phyloP scores from a whole-genome alignment of 2,797 vertebrate species.

The Luscinia luscinia region DNA sequence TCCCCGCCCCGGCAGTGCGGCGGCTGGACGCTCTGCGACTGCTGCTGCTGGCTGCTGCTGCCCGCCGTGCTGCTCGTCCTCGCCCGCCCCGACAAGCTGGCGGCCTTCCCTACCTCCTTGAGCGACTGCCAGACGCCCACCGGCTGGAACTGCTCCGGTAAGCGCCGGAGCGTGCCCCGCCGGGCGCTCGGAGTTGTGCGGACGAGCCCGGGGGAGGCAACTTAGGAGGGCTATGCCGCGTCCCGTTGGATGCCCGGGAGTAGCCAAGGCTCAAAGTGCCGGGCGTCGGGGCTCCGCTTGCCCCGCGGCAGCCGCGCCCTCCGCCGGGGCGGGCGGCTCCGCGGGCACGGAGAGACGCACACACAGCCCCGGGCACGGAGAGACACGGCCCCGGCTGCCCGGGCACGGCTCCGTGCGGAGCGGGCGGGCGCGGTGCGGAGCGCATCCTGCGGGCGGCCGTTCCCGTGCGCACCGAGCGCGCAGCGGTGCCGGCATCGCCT shows the following conservation, averaged over 20 bases:
- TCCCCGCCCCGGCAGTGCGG: conserved; percentile 75
- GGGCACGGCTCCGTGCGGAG: background rate
- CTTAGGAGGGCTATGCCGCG: background rate
- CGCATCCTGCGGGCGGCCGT: background rate
- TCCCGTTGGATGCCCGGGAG: background rate
- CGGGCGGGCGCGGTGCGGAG: background rate
- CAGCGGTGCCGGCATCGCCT: background rate
- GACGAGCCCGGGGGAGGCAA: background rate
- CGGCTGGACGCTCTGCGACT: conserved; percentile 85
- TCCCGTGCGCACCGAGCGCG: fast-evolving
- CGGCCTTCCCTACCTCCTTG: conserved; percentile 96
- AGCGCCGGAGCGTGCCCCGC: conserved; percentile 63
- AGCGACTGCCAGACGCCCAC: conserved; percentile 98
- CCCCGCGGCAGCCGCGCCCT: background rate
- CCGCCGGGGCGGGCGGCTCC: background rate
- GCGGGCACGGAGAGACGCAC: too few species aligned
- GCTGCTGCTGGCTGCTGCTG: conserved; percentile 84
- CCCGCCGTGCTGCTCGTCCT: conserved; percentile 87
- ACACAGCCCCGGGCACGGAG: background rate
- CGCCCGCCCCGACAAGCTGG: conserved; percentile 91
- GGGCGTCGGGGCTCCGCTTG: background rate
- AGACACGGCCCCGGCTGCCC: background rate
- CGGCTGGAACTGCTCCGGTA: conserved; percentile 98
- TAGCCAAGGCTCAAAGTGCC: background rate
- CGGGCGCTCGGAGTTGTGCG: background rate